Evolutionary conservation across 2,888 invertebrate species (phyloP), one percentile per base, ranked within the genome.

Genomic region (Nemurella pictetii): DNA sequence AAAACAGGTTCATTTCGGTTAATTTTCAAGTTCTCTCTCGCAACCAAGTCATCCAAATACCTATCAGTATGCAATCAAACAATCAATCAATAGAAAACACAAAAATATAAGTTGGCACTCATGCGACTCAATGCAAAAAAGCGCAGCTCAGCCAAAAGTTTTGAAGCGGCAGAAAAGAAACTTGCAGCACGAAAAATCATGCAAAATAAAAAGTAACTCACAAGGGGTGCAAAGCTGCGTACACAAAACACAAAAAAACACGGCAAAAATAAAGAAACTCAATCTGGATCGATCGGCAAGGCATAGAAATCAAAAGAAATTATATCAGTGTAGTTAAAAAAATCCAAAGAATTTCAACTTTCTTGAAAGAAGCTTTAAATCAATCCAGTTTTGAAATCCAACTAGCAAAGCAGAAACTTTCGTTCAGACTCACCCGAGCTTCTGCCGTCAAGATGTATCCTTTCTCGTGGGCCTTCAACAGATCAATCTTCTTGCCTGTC

Each of bases 391-490:
- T 28, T 30, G 25, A 80, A 80, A 80, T 15, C 26, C 3, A 7
- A 30, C n/a, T 9, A 75, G 75, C 75, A 73, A 74, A 80, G 28
- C 25, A 35, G 15, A 82, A 74, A 1, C 5, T 55, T 55, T 55
- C 20, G 55, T 55, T 15, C 32, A 28, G 75, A 95, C 97, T 97
- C 94, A 97, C 97, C 96, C 97, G 94, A 90, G 96, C 95, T 93
- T 97, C 96, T 90, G 97, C 97, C 91, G 96, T 95, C 92, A 97
- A 93, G 89, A 97, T 94, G 92, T 95, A 95, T 89, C 97, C 97
- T 92, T 94, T 95, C 90, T 96, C 95, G 90, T 94, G 93, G 90
- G 97, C 97, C 92, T 96, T 96, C 89, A 95, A 92, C 90, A 97
- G 94, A 93, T 97, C 96, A 86, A 93, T 91, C 81, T 88, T 87